Evolutionary conservation across 2,888 invertebrate genomes (phyloP), one percentile per base, ranked within the genome.

Genomic region (Aporophyla nigra): DNA sequence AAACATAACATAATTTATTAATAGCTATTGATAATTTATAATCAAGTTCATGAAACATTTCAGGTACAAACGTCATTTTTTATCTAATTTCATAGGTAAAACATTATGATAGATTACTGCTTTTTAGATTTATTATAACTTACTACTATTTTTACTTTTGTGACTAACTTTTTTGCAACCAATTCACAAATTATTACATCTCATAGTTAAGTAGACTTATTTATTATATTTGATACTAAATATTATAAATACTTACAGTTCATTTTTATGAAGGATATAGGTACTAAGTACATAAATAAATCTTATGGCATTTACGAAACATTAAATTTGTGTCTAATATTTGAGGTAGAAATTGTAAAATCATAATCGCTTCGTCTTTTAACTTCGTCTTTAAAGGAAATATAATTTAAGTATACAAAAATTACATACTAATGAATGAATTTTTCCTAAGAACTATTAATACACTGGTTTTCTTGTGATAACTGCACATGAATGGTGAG

Each of bases 401-500:
- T 24, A 5, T 10, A n/a, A 51, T 58, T 65, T 33, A 5, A 33
- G 33, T 33, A 2, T 46, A 46, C n/a, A 43, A 9, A 51, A 51
- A 33, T 3, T 16, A n/a, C 6, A 6, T 53, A 1, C 7, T n/a
- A 9, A 21, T 51, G 10, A 46, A 59, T 46, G 1, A 51, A 12
- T 43, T 21, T 54, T 7, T 27, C 7, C 1, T 51, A 21, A 19
- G 19, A 69, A 27, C 2, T 54, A 61, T 19, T 40, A 24, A 61
- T 53, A 49, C 6, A 46, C 14, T 67, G 33, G 27, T 76, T 56
- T 71, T 65, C 51, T 71, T 81, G 63, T 74, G 21, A 65, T 76
- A 81, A 73, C 21, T 7, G 76, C 81, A 81, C 69, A 56, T 24
- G 63, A 14, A 76, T 68, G 27, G 14, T 16, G 9, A 40, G 82